These are phyloP conservation scores for Apamea monoglypha DNA, from an alignment of 2,888 invertebrate genomes.

Conservation along the genomic window DNA sequence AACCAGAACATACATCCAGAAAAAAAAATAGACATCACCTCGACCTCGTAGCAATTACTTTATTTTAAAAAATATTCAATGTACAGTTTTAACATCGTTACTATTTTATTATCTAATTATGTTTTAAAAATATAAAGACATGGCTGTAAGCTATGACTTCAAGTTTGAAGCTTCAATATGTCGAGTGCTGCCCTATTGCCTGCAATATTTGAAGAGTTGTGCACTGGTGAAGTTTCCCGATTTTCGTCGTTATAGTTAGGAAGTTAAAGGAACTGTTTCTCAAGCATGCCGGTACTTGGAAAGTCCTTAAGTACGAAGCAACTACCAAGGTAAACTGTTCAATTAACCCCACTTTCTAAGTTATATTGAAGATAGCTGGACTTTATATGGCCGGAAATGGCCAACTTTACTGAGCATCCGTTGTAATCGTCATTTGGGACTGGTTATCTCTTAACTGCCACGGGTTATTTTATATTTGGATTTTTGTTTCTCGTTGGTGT, in stretches of 20 bases:
- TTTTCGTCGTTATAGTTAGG: constrained; percentile 12
- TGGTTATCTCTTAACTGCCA: background rate
- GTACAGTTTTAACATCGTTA: background rate
- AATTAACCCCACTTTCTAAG: background rate
- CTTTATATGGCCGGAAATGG: background rate
- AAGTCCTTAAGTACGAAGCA: background rate
- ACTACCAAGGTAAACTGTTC: background rate
- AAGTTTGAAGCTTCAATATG: constrained; percentile 2
- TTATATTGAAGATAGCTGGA: background rate
- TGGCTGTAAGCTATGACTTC: background rate
- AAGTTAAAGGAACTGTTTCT: background rate
- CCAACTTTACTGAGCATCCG: background rate
- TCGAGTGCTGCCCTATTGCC: background rate
- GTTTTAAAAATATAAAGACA: background rate
- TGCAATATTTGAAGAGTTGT: constrained; percentile 14
- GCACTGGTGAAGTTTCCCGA: constrained; percentile 17
- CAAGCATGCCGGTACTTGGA: constrained; percentile 6
- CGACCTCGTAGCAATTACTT: background rate
- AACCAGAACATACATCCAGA: background rate
- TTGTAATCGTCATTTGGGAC: background rate
- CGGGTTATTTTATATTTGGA: background rate
- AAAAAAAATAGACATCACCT: background rate
- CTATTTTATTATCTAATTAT: background rate
- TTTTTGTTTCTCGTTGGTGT: background rate
- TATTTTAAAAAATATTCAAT: background rate